Evolutionary conservation across 2,888 invertebrate species (phyloP), one percentile per base, ranked within the genome.

Genomic region (Oscheius sp.): DNA sequence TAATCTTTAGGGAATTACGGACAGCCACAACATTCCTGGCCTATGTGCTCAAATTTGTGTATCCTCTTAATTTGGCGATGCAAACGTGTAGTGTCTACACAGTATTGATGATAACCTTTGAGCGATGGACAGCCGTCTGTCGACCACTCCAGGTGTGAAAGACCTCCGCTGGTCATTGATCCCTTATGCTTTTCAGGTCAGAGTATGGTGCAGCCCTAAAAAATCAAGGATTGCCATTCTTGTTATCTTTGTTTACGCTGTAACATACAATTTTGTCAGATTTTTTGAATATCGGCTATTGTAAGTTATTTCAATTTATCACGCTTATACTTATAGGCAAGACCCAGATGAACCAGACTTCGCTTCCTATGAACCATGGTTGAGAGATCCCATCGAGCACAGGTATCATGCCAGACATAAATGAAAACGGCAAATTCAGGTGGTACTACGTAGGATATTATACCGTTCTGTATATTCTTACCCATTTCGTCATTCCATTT

Each of bases 91-190:
- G 80, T 27, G 84, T 87, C 69, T 85, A 82, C 68, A 83, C 84
- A 16, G 86, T 87, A 82, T 79, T 87, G 35, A 80, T 86, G 74
- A 87, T 87, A 43, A 86, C 87, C 1, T 75, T 85, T 18, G 87
- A 87, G 66, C 75, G 87, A 16, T 87, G 86, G 85, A 81, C 81
- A n/a, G 87, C 87, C 61, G 87, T 87, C 35, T 87, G 86, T 63
- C 72, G 82, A 16, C 87, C 87, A 23, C 70, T 87, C 13, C 85
- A 86, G 77, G 85, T 84, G 23, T 45, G 68, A 12, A 35, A 18
- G 41, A 6, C 18, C 16, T 49, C 18, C n/a, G 29, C 25, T 61
- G 41, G n/a, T 59, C 45, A 23, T 43, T 2, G 58, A 13, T 23
- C 9, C 9, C 46, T 55, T n/a, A 35, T 21, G n/a, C 13, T 43